phyloP scores from a whole-genome alignment of 2,888 invertebrate species.

The Thereva unica region DNA sequence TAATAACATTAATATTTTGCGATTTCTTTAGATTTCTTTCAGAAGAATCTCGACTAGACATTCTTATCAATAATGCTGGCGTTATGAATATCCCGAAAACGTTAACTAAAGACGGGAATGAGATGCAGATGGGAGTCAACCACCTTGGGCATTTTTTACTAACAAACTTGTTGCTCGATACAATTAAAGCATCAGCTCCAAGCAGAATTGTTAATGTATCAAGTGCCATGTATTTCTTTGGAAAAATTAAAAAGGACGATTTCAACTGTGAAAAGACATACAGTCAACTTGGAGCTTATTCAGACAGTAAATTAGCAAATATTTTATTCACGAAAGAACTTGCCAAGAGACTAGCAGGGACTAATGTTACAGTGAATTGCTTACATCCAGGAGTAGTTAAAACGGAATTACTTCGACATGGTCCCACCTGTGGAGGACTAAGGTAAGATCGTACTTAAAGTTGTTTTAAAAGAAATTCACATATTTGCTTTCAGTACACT shows the following conservation, averaged over 20 bases:
- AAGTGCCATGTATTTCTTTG: constrained; percentile 68
- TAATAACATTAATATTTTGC: not conserved
- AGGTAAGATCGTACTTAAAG: not conserved
- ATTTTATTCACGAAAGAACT: constrained; percentile 70
- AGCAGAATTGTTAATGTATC: constrained; percentile 74
- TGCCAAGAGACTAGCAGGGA: constrained; percentile 63
- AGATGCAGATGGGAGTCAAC: constrained; percentile 61
- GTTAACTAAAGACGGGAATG: constrained; percentile 58
- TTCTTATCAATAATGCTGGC: constrained; percentile 43
- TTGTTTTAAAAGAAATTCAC: not conserved
- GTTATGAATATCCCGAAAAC: constrained; percentile 50
- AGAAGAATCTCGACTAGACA: constrained; percentile 27
- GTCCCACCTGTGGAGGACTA: constrained; percentile 45
- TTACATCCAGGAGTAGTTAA: constrained; percentile 71
- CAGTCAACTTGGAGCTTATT: constrained; percentile 65
- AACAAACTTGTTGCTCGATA: constrained; percentile 60
- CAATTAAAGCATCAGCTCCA: constrained; percentile 62
- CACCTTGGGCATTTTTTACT: constrained; percentile 63
- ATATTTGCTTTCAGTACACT: not conserved
- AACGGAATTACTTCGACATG: constrained; percentile 72
- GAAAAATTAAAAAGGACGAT: constrained; percentile 67
- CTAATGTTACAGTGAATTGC: constrained; percentile 66
- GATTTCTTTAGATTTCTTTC: constrained; percentile 16
- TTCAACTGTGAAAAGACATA: constrained; percentile 69
- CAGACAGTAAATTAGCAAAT: constrained; percentile 75